Evolutionary conservation across 2,113 vertebrate genomes (phyloP).

Genomic region (Nycticryphes semicollaris): DNA sequence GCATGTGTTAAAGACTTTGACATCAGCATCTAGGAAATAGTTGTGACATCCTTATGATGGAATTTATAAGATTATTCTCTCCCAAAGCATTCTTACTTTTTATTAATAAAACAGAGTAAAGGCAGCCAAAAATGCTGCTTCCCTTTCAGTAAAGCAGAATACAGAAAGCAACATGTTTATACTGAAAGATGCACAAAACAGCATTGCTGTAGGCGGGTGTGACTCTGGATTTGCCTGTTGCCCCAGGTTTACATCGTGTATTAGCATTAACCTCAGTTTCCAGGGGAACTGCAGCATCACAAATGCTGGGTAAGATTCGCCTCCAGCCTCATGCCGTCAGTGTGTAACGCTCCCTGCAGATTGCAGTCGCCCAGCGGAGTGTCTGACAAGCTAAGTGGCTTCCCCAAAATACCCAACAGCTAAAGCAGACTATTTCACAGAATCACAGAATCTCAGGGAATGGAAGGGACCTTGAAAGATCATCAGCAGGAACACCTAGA

Average conservation of each 20-base stretch:
- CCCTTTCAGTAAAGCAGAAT: background rate
- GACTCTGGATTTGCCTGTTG: background rate
- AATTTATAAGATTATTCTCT: background rate
- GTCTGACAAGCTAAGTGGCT: background rate
- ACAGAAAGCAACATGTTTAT: background rate
- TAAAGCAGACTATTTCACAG: background rate
- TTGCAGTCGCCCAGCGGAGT: background rate
- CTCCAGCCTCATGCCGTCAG: background rate
- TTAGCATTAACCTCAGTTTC: background rate
- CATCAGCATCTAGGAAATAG: background rate
- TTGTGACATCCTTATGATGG: too few relatives aligned
- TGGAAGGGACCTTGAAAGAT: too few relatives aligned
- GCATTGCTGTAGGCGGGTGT: fast-evolving
- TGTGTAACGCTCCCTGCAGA: background rate
- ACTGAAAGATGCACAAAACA: background rate
- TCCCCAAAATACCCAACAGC: background rate
- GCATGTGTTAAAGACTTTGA: background rate
- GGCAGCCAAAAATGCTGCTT: background rate
- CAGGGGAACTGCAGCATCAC: background rate
- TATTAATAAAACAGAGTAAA: background rate
- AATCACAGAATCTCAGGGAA: too few relatives aligned
- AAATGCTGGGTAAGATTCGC: fast-evolving
- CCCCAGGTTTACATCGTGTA: background rate
- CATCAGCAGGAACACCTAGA: too few relatives aligned
- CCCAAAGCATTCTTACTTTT: background rate